Evolutionary conservation across 2,797 vertebrate species (phyloP), one percentile per base, ranked within the genome.

Genomic region (Schizopygopsis malacanthus): DNA sequence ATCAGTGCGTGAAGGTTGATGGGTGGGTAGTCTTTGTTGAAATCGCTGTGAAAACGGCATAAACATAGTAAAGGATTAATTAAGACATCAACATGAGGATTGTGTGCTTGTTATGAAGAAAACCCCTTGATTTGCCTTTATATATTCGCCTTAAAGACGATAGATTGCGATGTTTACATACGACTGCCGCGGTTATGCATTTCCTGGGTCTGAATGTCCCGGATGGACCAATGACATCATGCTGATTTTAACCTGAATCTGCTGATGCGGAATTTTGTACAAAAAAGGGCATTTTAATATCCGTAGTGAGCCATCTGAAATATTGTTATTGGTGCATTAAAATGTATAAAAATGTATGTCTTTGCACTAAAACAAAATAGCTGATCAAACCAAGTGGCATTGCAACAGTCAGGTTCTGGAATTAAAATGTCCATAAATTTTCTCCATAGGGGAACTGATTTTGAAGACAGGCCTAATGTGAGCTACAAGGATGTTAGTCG

Each of bases 171-270:
- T 73, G 77, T 83, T 86, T 83, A 83, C 45, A 86, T n/a, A 43
- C 67, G 69, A 56, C 79, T 43, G 47, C 65, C 18, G 52, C 70
- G 25, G n/a, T 81, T 63, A 80, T 67, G 86, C 79, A 86, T 73
- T 86, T 82, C 71, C 20, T 85, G 63, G 65, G 4, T 83, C 56
- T 73, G 39, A 69, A 76, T n/a, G 22, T 67, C 77, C 82, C 67
- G 69, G 76, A 45, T 75, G 82, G 1, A 54, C 4, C 45, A 76
- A 86, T 86, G 85, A 86, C 81, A 77, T 87, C 63, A 79, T 63
- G 52, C 52, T 83, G 6, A 71, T n/a, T 79, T 83, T 33, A 28
- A 79, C 41, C 54, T 47, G 43, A 56, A 72, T 18, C 52, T 75
- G 59, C 41, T 65, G 47, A 56, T 69, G 45, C 9, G 69, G 37